Base-by-base conservation (phyloP, 2,888 invertebrate species). In the Carcina quercana region DNA sequence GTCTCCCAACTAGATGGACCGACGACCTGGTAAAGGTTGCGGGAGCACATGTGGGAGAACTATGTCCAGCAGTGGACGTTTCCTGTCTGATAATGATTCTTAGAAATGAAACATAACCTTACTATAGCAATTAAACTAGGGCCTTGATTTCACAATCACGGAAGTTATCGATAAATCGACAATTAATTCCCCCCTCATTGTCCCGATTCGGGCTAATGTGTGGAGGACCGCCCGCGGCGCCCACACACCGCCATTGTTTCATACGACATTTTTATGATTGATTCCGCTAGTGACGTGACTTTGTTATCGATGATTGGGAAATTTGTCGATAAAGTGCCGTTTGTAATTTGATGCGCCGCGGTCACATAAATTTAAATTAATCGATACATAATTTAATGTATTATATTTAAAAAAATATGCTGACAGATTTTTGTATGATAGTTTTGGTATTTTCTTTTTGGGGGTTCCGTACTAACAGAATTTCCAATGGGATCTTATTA, bases 171-270 rank as follows among this genome's bases (percentile, higher is more conserved):
- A 19, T 12, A 19, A n/a, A 31, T 31, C 19, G 25, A 31, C 26
- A 31, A 31, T 25, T 20, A 25, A 20, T 19, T 14, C 4, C 12
- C 28, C 12, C 17, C 24, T n/a, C 12, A 11, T 19, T 10, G 31
- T 31, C 6, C 30, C 38, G 39, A 42, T 48, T 44, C 46, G 45
- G 50, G 39, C 55, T 60, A 62, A 59, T 58, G 59, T 59, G 55
- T 44, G 24, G 24, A 7, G 49, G 74, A 68, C 80, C 80, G 66
- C 80, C 78, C 80, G 78, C 78, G 67, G 62, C 51, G 79, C 49
- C 70, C 76, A 69, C 75, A 65, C 76, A 53, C 59, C 49, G 61
- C 67, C 50, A 79, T 79, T 79, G 79, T 79, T 74, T 59, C 52
- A 53, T 50, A 57, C 68, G 62, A 70, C 68, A 59, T 53, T 60